These are phyloP conservation scores for Odontamblyopus lacepedii DNA, from an alignment of 2,797 vertebrate genomes.

Conservation along the genomic window DNA sequence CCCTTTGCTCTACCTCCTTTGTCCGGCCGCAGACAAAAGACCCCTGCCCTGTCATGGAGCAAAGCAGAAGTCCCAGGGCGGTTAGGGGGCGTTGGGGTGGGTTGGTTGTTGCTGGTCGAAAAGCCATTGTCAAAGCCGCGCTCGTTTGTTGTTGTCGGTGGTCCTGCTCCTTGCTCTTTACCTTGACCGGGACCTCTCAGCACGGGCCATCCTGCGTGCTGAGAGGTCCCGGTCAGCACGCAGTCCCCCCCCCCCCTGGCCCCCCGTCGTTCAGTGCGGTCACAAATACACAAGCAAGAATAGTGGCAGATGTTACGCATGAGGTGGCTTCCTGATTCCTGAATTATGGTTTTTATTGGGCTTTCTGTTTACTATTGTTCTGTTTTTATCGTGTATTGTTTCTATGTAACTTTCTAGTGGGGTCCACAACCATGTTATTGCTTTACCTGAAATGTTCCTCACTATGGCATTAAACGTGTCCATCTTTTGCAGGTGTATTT, in stretches of 20 bases:
- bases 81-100: conserved; percentile 32
- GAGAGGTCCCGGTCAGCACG: no score
- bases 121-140: conserved; percentile 84
- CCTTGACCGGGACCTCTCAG: conserved; percentile 26
- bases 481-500: no score
- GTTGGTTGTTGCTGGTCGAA: conserved; percentile 69
- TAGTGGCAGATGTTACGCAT: conserved; percentile 33
- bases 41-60: conserved; percentile 53
- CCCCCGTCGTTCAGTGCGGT: conserved; percentile 3
- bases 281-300: conserved; percentile 48
- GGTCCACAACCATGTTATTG: no score
- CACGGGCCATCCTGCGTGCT: conserved; percentile 18
- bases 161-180: conserved; percentile 25
- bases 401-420: no score
- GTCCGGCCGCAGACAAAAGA: conserved; percentile 69
- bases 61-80: conserved; percentile 60
- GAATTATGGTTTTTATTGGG: no score
- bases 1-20: conserved; percentile 76
- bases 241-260: neutral
- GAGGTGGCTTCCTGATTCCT: conserved; percentile 6
- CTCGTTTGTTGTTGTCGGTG: conserved; percentile 79
- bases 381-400: no score
- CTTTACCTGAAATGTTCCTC: no score
- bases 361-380: no score
- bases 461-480: no score